These are phyloP conservation scores for Champsocephalus gunnari DNA, from an alignment of 2,797 vertebrate genomes.

Conservation along the genomic window DNA sequence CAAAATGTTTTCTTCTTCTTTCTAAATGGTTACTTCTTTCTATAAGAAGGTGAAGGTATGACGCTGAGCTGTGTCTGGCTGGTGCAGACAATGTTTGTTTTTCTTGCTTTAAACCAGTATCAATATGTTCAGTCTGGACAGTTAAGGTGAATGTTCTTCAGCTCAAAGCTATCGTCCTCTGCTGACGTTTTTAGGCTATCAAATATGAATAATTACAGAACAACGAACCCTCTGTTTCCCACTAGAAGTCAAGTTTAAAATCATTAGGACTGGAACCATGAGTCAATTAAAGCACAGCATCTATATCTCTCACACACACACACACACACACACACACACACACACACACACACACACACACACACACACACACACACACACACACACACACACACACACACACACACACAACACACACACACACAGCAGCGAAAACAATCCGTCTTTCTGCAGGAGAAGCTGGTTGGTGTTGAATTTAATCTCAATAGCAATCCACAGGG, in stretches of 20 bases:
- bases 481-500: constrained; percentile 65
- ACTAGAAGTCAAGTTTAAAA: background rate
- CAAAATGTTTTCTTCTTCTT: background rate
- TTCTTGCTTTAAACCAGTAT: background rate
- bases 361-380: background rate
- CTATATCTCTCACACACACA: no score
- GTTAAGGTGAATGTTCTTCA: constrained; percentile 4
- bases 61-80: background rate
- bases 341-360: no score
- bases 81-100: background rate
- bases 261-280: no score
- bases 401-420: background rate
- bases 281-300: no score
- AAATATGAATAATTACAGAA: background rate
- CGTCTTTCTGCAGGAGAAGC: constrained; percentile 32
- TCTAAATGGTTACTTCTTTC: background rate
- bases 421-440: constrained; percentile 23
- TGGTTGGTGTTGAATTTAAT: constrained; percentile 65
- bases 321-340: background rate
- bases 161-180: background rate
- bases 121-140: background rate
- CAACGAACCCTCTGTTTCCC: background rate
- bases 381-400: background rate
- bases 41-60: background rate
- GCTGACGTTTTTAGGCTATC: background rate